Evolutionary conservation across 2,797 vertebrate species (phyloP).

Genomic region (Cuniculus paca): DNA sequence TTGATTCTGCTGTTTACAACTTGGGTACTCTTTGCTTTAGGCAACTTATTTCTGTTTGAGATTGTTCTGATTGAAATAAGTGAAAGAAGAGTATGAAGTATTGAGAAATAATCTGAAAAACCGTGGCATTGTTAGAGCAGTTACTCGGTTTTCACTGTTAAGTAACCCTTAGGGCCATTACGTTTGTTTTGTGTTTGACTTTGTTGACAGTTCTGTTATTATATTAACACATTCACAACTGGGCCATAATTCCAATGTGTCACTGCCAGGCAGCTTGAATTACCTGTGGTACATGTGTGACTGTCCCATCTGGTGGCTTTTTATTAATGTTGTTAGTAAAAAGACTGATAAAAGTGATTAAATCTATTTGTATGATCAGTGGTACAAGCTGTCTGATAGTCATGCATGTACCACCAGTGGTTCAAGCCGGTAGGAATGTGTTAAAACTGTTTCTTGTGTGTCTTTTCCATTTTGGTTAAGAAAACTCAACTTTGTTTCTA

Average conservation of each 20-base stretch:
- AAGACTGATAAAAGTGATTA: not conserved
- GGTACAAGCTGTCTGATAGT: not conserved
- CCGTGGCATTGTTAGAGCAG: not conserved
- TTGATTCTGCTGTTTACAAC: constrained; percentile 19
- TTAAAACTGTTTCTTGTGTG: constrained; percentile 59
- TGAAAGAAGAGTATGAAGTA: not conserved
- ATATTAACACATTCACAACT: not conserved
- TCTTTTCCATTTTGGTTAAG: constrained; percentile 62
- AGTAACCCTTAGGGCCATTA: not conserved
- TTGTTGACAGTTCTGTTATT: constrained; percentile 49
- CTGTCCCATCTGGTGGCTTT: not conserved
- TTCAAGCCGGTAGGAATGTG: not conserved
- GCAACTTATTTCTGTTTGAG: constrained; percentile 10
- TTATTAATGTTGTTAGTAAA: not conserved
- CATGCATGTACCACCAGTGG: not conserved
- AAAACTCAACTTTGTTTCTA: constrained; percentile 70
- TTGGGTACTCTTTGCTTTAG: not conserved
- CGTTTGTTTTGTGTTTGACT: constrained; percentile 59
- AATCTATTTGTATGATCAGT: not conserved
- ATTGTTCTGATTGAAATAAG: not conserved
- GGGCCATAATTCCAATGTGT: not conserved
- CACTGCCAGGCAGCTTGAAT: not conserved
- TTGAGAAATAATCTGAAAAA: constrained; percentile 42
- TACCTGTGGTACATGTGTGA: not conserved
- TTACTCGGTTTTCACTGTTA: constrained; percentile 57